Evolutionary conservation across 2,888 invertebrate genomes (phyloP).

Genomic region (Stenchaetothrips biformis): DNA sequence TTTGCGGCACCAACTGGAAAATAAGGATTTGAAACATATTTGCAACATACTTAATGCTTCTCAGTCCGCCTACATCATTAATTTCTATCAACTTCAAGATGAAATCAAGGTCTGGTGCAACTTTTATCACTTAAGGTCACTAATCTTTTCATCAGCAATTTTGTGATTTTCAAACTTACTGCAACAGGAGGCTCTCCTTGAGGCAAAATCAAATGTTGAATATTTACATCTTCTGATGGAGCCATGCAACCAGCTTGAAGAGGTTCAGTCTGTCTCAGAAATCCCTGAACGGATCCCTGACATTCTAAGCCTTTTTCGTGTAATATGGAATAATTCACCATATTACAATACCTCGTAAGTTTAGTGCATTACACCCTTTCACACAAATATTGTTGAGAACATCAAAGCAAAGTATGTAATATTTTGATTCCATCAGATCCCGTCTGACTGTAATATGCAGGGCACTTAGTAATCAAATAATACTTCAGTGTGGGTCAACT

Average conservation of each 20-base stretch:
- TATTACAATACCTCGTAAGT: conserved; percentile 62
- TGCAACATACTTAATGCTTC: conserved; percentile 60
- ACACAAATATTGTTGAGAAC: not conserved
- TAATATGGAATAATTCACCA: conserved; percentile 79
- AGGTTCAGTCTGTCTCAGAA: conserved; percentile 58
- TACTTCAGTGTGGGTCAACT: conserved; percentile 65
- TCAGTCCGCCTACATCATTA: conserved; percentile 69
- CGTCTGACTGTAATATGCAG: conserved; percentile 65
- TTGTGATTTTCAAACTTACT: not conserved
- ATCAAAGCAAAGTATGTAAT: conserved; percentile 9
- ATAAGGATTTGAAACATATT: conserved; percentile 58
- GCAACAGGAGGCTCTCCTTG: conserved; percentile 53
- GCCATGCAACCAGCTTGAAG: conserved; percentile 64
- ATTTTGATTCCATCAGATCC: conserved; percentile 42
- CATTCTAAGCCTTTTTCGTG: conserved; percentile 71
- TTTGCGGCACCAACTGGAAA: conserved; percentile 61
- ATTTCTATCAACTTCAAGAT: conserved; percentile 45
- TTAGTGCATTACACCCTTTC: conserved; percentile 11
- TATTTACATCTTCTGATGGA: conserved; percentile 68
- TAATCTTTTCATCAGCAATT: not conserved
- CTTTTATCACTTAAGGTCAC: not conserved
- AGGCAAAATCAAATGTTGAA: conserved; percentile 77
- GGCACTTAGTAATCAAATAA: conserved; percentile 79
- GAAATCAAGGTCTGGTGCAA: conserved; percentile 8
- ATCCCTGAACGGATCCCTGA: conserved; percentile 63